Evolutionary conservation across 2,113 vertebrate species (phyloP), one percentile per base, ranked within the genome.

Genomic region (Thermophis baileyi): DNA sequence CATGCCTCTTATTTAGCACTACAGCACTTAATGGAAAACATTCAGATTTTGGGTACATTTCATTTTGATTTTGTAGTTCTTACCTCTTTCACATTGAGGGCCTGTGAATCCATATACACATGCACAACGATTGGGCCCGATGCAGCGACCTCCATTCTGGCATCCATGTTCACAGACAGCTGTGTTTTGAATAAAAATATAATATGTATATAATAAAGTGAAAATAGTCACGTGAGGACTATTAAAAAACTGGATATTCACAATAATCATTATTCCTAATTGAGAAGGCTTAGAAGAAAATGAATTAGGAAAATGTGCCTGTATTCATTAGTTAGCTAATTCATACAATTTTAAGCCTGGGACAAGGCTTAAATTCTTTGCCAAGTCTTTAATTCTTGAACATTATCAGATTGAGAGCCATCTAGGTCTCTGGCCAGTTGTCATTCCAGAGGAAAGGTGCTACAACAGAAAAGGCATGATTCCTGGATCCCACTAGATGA

Each of bases 91-190:
- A 94, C 98, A 98, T 51, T 97, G 97, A 27, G 98, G 98, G 3
- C 98, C 98, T 27, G 98, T 98, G 95, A 98, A 98, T 85, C 98
- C 98, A 0, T 98, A 98, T 27, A 98, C 95, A 89, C 98, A 98
- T 0, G 97, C 97, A 40, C 98, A 98, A 44, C 97, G 97, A 87
- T 97, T 98, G 10, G 98, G 97, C 81, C 97, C 98, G 89, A 98
- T 93, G 35, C 98, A 98, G 0, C 97, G 96, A n/a, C 98, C 98
- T 93, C 98, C 98, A 88, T 98, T 98, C 93, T 97, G 97, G 93
- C 98, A 98, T 44, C 95, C 95, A 91, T 92, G 97, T 93, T 98
- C 97, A 94, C 98, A 98, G 89, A 98, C 94, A 92, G 98, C 98
- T 98, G 94, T 88, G 91, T 87, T 54, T 5, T 63, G 74, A 92